Base-by-base conservation (phyloP, 2,797 vertebrate genomes). In the Rhynchotus rufescens region DNA sequence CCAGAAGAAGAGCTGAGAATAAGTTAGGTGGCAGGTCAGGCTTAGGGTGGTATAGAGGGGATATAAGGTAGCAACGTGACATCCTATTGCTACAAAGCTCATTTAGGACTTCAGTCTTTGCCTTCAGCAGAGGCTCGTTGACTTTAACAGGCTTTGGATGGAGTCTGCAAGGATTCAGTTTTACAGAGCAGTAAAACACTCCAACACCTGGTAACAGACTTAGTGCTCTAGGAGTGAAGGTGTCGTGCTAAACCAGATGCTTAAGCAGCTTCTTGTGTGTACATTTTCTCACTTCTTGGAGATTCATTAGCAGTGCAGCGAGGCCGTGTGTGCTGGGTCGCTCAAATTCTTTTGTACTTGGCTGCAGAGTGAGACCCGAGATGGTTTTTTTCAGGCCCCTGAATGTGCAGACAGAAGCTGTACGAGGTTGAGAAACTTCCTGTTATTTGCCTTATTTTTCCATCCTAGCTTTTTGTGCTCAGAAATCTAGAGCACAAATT, bases 401-500 rank as follows among this genome's bases (percentile, higher is more conserved):
- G 60, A 40, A 19, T 20, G 13, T 52, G 32, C 25, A 60, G n/a
- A 5, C 8, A 26, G 40, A 25, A 74, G 47, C 36, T 56, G 56
- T 34, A 52, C 3, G 26, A 52, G 10, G 28, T 7, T 79, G 61
- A 74, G 30, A 49, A 61, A 7, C 10, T 49, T 42, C 40, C 30
- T 52, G 21, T 59, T 45, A 2, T 47, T 61, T 61, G 36, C 36
- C 34, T 51, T 23, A 36, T 60, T 60, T 76, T 62, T 65, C 30
- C 75, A 34, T 19, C 16, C 16, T 22, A 52, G 28, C 10, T 34
- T 30, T 67, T 52, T 25, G 12, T 0, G 0, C 52, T 59, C 62
- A 34, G 49, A 60, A 47, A 38, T 1, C 7, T 32, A 22, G 38
- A 71, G 32, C 30, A 38, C 12, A 64, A 34, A 23, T 59, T 44